Conservation (phyloP, 2,113 vertebrate species). For the Embiotoca jacksoni region DNA sequence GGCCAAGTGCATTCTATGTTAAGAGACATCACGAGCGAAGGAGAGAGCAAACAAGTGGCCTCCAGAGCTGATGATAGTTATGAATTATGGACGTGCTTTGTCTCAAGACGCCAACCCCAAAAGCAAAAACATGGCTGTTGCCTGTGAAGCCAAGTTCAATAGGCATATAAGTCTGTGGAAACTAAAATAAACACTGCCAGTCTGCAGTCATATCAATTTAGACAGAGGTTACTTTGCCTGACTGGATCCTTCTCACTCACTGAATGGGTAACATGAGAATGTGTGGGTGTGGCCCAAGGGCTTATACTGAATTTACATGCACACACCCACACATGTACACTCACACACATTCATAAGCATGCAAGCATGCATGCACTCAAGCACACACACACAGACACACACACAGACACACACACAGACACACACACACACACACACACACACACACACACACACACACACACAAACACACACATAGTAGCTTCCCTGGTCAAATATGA, state of each 20-base stretch:
- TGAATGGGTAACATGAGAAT: constrained; percentile 69
- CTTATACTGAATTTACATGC: constrained; percentile 72
- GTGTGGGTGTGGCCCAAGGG: constrained; percentile 76
- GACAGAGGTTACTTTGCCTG: constrained; percentile 68
- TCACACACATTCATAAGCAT: constrained; percentile 58
- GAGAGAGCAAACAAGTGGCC: constrained; percentile 48
- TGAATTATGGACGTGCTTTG: constrained; percentile 75
- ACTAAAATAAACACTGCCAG: constrained; percentile 65
- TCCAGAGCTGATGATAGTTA: constrained; percentile 64
- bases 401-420: constrained; percentile 17
- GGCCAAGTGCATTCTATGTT: constrained; percentile 55
- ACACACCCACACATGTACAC: constrained; percentile 64
- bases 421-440: neutral
- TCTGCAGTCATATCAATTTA: constrained; percentile 70
- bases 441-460: constrained; percentile 46
- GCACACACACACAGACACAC: constrained; percentile 13
- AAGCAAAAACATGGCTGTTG: constrained; percentile 61
- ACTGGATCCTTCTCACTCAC: constrained; percentile 58
- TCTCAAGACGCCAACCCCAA: constrained; percentile 57
- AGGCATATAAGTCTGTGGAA: constrained; percentile 57
- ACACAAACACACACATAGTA: constrained; percentile 53
- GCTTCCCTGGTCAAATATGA: constrained; percentile 66
- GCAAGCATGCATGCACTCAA: constrained; percentile 50
- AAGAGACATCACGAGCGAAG: constrained; percentile 50
- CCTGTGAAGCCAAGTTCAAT: constrained; percentile 66